Evolutionary conservation across 2,113 vertebrate genomes (phyloP), one percentile per base, ranked within the genome.

Genomic region (Prinia subflava): DNA sequence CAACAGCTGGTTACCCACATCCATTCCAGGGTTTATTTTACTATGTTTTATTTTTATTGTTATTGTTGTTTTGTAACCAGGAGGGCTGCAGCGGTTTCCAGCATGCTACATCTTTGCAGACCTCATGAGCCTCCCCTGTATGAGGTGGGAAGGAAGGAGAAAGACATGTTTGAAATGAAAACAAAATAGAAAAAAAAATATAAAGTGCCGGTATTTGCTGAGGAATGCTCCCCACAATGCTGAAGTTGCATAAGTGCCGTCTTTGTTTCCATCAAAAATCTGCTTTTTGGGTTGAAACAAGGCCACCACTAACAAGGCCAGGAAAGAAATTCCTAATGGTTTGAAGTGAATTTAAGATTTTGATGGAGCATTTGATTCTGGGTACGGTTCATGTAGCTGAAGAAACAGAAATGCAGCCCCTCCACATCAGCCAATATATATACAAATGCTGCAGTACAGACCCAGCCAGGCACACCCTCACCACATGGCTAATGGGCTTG

Each of bases 161-260:
- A 75, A 82, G 68, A 96, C 46, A 70, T 6, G 2, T 85, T 83
- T 85, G 59, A 96, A 95, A 90, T 12, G 4, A 74, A 97, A 94
- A 83, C 24, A 78, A 95, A 94, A 68, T 19, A 49, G 21, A 8
- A 57, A 22, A 31, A 57, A 11, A 60, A 5, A 39, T 1, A 33
- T 39, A 39, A 33, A 79, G 63, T 2, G 3, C 42, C 96, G 74
- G 80, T 95, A 82, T 88, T 93, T 87, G 68, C 84, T 70, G 90
- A 94, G 92, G 92, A 97, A 97, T 95, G 68, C 91, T 96, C 79
- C 81, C 92, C 96, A 97, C 96, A 97, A 94, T 95, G 94, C 97
- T 96, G 90, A 95, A 95, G 85, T 95, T 95, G 96, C 96, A 83
- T 83, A 96, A 97, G 93, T 94, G 73, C 83, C 0, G 59, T 92